These are phyloP conservation scores for Catonia carolina DNA, from an alignment of 2,888 invertebrate species.

Conservation along the genomic window DNA sequence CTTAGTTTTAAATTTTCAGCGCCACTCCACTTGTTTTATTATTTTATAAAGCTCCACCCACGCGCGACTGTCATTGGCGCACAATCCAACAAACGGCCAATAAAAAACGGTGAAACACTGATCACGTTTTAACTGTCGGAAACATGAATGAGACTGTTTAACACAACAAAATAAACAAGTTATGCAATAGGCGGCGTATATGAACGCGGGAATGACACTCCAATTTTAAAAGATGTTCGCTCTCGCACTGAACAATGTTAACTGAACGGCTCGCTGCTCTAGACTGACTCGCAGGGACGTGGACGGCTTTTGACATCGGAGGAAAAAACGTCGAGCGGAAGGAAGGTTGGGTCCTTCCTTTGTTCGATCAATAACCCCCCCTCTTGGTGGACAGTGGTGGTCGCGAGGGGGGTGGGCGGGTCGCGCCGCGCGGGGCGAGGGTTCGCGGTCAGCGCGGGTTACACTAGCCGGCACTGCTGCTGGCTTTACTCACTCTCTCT, in stretches of 20 bases:
- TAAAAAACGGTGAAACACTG: constrained; percentile 19
- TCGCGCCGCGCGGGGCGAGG: constrained; percentile 14
- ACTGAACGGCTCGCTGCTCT: neutral
- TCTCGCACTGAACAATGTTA: neutral
- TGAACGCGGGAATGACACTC: neutral
- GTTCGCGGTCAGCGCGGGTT: constrained; percentile 7
- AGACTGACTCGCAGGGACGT: constrained; percentile 28
- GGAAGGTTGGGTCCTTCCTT: constrained; percentile 34
- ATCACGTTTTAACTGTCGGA: constrained; percentile 13
- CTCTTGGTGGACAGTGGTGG: constrained; percentile 30
- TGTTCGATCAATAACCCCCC: constrained; percentile 35
- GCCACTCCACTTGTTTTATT: constrained; percentile 14
- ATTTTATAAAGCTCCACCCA: constrained; percentile 25
- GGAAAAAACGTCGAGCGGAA: constrained; percentile 26
- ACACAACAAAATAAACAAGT: too few relatives aligned
- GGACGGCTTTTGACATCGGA: constrained; percentile 22
- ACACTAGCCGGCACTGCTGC: constrained; percentile 3
- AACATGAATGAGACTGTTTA: constrained; percentile 1
- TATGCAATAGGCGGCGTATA: too few relatives aligned
- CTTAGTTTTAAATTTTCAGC: constrained; percentile 1
- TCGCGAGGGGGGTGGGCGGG: constrained; percentile 27
- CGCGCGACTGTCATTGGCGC: constrained; percentile 24
- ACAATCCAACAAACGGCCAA: constrained; percentile 22
- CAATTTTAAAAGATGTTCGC: neutral
- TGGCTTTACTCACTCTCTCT: constrained; percentile 16